Percentiles rank a stretch among this genome's conserved stretches.
phyloP scores from a whole-genome alignment of 2,888 invertebrate genomes.

The Pandemis heparana region DNA sequence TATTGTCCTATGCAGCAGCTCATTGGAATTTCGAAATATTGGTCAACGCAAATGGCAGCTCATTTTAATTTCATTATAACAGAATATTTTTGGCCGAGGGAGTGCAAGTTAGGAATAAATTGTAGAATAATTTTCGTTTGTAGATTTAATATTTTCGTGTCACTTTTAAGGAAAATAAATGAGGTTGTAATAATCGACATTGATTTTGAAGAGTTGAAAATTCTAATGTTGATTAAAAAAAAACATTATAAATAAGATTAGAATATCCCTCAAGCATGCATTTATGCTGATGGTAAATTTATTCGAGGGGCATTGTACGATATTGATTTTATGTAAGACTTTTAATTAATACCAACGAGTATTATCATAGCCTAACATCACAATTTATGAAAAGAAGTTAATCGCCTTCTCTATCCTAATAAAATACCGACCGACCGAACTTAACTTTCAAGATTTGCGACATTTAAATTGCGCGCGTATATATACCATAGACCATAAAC shows the following conservation, averaged over 20 bases:
- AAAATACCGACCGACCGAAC: background rate
- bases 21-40: constrained; percentile 31
- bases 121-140: constrained; percentile 8
- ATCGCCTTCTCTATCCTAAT: background rate
- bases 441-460: background rate
- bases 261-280: background rate
- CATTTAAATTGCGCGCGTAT: constrained; percentile 6
- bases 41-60: constrained; percentile 6
- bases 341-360: constrained; percentile 36
- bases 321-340: constrained; percentile 18
- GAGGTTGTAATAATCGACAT: constrained; percentile 19
- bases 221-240: background rate
- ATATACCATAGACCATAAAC: background rate
- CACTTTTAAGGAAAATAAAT: constrained; percentile 1
- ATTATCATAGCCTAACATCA: constrained; percentile 26
- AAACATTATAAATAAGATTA: background rate
- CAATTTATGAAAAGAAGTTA: background rate
- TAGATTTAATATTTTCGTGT: background rate
- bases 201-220: background rate
- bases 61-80: constrained; percentile 22
- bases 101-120: constrained; percentile 52
- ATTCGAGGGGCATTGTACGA: constrained; percentile 14
- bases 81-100: constrained; percentile 54
- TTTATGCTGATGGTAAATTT: constrained; percentile 7
- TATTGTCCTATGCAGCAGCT: constrained; percentile 55